Evolutionary conservation across 2,888 invertebrate genomes (phyloP).

Genomic region (Clunio marinus): DNA sequence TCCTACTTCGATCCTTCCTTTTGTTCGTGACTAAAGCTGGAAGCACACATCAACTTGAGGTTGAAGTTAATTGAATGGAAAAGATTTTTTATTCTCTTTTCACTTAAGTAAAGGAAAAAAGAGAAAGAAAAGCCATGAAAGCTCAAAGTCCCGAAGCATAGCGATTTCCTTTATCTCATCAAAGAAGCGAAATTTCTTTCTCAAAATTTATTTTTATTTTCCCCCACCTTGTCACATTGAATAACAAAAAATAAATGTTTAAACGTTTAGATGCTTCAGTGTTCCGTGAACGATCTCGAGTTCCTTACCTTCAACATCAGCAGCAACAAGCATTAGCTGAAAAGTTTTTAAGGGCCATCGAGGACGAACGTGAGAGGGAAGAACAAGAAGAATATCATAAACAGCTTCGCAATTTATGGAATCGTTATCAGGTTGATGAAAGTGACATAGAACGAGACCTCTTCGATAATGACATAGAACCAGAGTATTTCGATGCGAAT

Average conservation of each 20-base stretch:
- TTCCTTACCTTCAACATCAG: constrained; percentile 40
- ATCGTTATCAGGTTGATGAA: constrained; percentile 49
- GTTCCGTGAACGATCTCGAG: constrained; percentile 48
- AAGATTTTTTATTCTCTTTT: no score
- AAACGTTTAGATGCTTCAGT: constrained; percentile 43
- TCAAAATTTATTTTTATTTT: background rate
- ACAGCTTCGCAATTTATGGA: constrained; percentile 48
- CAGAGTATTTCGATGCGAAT: background rate
- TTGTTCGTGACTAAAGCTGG: no score
- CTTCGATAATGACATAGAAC: constrained; percentile 44
- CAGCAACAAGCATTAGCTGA: constrained; percentile 46
- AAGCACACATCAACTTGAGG: no score
- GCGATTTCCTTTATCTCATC: no score
- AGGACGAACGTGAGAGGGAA: constrained; percentile 48
- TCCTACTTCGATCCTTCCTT: no score
- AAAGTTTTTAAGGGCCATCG: constrained; percentile 50
- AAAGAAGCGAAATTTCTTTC: no score
- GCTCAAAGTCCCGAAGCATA: no score
- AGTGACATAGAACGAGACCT: constrained; percentile 47
- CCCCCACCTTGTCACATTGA: background rate
- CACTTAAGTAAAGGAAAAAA: no score
- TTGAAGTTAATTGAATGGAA: no score
- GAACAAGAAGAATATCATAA: constrained; percentile 47
- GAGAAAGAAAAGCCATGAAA: no score
- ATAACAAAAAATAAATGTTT: background rate